A percentile compares a stretch with the other conserved stretches of the same genome.
Evolutionary conservation across 2,797 vertebrate genomes (phyloP).

Genomic region (Pipistrellus pygmaeus): DNA sequence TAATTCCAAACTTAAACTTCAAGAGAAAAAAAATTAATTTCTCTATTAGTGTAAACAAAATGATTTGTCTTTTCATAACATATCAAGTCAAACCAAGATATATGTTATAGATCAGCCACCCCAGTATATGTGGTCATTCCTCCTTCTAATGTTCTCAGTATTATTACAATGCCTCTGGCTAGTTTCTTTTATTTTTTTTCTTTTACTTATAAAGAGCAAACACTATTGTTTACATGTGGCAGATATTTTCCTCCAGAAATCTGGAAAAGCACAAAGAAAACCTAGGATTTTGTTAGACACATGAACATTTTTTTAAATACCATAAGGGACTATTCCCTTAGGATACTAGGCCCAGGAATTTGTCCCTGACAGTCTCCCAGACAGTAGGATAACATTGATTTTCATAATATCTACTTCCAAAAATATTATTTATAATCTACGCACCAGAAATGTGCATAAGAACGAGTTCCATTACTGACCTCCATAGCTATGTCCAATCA

Average conservation of each 20-base stretch:
- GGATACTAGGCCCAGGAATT: neutral
- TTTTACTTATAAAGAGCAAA: slow-evolving; percentile 73
- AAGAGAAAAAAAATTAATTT: slow-evolving; percentile 81
- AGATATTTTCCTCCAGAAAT: slow-evolving; percentile 51
- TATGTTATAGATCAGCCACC: slow-evolving; percentile 81
- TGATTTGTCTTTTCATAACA: slow-evolving; percentile 83
- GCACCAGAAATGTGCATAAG: neutral
- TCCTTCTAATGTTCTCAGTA: slow-evolving; percentile 81
- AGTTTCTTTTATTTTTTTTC: slow-evolving; percentile 79
- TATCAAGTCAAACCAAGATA: slow-evolving; percentile 74
- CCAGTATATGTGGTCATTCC: slow-evolving; percentile 67
- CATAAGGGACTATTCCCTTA: neutral
- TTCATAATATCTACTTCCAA: neutral
- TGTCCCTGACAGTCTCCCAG: neutral
- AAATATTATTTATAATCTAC: neutral
- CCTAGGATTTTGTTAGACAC: slow-evolving; percentile 14
- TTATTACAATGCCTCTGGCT: slow-evolving; percentile 81
- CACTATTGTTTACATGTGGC: slow-evolving; percentile 61
- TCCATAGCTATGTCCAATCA: neutral
- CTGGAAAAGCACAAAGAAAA: slow-evolving; percentile 42
- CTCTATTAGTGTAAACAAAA: slow-evolving; percentile 81
- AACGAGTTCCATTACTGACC: neutral
- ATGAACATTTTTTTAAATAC: neutral
- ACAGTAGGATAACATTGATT: neutral
- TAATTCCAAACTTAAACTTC: slow-evolving; percentile 63